Percentiles rank a stretch among this genome's conserved stretches.
Conservation (phyloP, 2,797 vertebrate genomes). For the Gobionotothen gibberifrons region DNA sequence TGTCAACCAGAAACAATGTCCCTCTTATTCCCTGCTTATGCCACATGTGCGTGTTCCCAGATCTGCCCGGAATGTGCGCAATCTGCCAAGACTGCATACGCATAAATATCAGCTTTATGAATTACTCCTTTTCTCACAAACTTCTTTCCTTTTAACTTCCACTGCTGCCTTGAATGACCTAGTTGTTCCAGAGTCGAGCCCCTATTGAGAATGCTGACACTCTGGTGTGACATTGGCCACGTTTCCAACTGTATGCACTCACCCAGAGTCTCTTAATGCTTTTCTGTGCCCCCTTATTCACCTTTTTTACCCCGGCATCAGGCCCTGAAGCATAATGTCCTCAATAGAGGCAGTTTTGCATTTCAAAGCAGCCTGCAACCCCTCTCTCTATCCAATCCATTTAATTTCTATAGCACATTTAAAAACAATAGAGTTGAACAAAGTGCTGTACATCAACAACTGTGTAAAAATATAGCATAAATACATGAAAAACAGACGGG, state of each 20-base stretch:
- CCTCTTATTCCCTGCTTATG: conserved; percentile 45
- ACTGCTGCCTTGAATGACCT: not conserved
- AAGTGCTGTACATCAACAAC: too few species aligned
- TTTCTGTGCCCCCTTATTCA: conserved; percentile 9
- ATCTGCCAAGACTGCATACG: not conserved
- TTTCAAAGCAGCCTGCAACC: conserved; percentile 57
- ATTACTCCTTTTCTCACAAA: not conserved
- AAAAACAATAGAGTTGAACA: too few species aligned
- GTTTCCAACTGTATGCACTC: conserved; percentile 30
- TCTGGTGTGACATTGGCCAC: conserved; percentile 43
- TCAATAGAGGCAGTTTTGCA: conserved; percentile 46
- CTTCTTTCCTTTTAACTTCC: not conserved
- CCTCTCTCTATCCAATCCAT: too few species aligned
- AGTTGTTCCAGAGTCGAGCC: not conserved
- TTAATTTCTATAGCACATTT: too few species aligned
- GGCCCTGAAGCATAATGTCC: conserved; percentile 19
- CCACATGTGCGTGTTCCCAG: conserved; percentile 10
- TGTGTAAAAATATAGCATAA: too few species aligned
- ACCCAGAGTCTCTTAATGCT: not conserved
- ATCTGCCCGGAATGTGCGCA: conserved; percentile 28
- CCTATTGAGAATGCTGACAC: conserved; percentile 27
- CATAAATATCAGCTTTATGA: not conserved
- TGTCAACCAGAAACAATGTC: conserved; percentile 39
- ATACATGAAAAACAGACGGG: too few species aligned
- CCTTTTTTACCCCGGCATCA: conserved; percentile 35